Evolutionary conservation across 2,888 invertebrate species (phyloP).

Genomic region (Spicauda simplicius): DNA sequence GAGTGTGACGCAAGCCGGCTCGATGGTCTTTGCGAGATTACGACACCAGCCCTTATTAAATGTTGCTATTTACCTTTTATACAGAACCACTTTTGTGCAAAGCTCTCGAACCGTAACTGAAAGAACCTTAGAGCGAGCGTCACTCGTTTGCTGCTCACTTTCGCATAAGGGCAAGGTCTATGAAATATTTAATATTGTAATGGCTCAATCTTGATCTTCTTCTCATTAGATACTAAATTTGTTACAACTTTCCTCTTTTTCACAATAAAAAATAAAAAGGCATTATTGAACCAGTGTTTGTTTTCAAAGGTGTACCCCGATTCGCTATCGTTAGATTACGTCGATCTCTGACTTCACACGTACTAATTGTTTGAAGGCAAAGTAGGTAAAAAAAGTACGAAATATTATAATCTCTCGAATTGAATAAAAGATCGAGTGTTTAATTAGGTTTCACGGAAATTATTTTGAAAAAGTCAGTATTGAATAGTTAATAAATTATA

Average conservation of each 20-base stretch:
- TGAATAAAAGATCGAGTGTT: no score
- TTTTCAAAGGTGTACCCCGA: no score
- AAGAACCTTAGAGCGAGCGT: background rate
- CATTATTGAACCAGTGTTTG: no score
- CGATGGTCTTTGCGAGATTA: conserved; percentile 32
- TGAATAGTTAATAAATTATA: no score
- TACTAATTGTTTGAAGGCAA: background rate
- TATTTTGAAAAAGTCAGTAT: background rate
- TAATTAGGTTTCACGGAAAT: background rate
- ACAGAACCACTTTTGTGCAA: background rate
- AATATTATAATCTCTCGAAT: background rate
- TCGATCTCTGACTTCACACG: background rate
- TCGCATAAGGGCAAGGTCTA: background rate
- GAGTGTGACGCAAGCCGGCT: conserved; percentile 41
- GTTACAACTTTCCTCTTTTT: no score
- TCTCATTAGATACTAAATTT: no score
- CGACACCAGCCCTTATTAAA: conserved; percentile 5
- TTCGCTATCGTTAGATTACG: background rate
- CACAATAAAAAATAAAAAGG: no score
- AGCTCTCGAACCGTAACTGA: background rate
- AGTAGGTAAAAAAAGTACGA: no score
- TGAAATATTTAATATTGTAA: no score
- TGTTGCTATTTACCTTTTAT: background rate
- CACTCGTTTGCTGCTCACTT: no score
- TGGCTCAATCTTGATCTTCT: no score